Evolutionary conservation across 2,888 invertebrate genomes (phyloP).

Genomic region (Pedicia rivosa): DNA sequence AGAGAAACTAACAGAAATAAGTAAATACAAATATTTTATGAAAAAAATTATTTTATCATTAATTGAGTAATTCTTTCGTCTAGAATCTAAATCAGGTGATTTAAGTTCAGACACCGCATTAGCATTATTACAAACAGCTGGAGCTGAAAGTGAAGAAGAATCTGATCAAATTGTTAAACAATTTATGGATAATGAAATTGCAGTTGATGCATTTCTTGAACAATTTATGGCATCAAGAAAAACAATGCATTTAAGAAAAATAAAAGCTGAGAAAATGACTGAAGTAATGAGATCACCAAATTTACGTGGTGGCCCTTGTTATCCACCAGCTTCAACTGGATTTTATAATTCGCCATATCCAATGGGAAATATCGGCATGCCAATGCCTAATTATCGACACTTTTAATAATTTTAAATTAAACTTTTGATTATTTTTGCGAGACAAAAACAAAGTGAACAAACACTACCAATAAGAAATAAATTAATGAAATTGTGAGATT

Average conservation of each 20-base stretch:
- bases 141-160: conserved; percentile 85
- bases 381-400: conserved; percentile 61
- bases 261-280: conserved; percentile 87
- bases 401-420: too few relatives aligned
- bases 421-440: too few relatives aligned
- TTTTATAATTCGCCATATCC: conserved; percentile 44
- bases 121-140: conserved; percentile 77
- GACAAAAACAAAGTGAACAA: too few relatives aligned
- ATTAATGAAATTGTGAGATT: too few relatives aligned
- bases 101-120: conserved; percentile 73
- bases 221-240: conserved; percentile 64
- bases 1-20: conserved; percentile 58
- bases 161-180: conserved; percentile 71
- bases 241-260: conserved; percentile 62
- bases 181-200: conserved; percentile 55
- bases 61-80: conserved; percentile 16
- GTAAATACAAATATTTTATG: conserved; percentile 33
- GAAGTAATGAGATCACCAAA: conserved; percentile 42
- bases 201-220: conserved; percentile 71
- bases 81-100: conserved; percentile 59
- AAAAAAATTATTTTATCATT: conserved; percentile 4
- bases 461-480: too few relatives aligned
- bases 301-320: conserved; percentile 21
- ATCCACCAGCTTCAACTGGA: conserved; percentile 31
- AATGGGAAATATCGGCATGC: conserved; percentile 55